These are phyloP conservation scores for Monopterus albus DNA, from an alignment of 2,113 vertebrate genomes.

Conservation along the genomic window DNA sequence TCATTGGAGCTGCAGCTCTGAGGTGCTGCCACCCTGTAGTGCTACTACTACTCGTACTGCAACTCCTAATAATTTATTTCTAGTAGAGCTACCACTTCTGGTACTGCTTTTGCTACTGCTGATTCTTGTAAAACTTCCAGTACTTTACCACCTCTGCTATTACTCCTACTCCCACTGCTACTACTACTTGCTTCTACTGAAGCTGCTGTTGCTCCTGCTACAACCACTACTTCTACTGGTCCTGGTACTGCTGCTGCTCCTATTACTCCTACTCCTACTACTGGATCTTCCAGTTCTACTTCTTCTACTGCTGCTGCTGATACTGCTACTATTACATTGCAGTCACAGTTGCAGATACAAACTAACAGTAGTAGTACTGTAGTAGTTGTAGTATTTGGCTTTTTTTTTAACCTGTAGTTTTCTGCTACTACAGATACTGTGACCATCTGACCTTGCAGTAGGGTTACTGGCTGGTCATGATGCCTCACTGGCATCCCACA, in stretches of 20 bases:
- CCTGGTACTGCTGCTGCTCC: not conserved
- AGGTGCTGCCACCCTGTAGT: no score
- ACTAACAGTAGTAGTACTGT: no score
- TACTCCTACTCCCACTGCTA: not conserved
- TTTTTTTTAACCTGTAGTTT: no score
- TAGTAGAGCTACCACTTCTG: not conserved
- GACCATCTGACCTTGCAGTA: no score
- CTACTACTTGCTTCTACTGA: not conserved
- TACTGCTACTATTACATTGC: no score
- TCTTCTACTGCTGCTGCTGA: no score
- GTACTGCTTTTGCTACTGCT: not conserved
- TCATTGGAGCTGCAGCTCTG: not conserved
- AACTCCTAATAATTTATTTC: not conserved
- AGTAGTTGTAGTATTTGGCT: no score
- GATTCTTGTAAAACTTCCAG: no score
- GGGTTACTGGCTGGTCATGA: no score
- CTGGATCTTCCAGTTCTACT: no score
- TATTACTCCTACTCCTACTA: not conserved
- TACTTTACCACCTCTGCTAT: not conserved
- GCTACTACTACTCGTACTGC: not conserved
- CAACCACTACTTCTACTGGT: not conserved
- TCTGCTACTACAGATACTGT: not conserved
- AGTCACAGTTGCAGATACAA: no score
- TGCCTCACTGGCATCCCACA: constrained; percentile 6
- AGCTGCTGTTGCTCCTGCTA: not conserved